phyloP scores from a whole-genome alignment of 2,113 vertebrate genomes.

The Pseudorhombus dupliciocellatus region DNA sequence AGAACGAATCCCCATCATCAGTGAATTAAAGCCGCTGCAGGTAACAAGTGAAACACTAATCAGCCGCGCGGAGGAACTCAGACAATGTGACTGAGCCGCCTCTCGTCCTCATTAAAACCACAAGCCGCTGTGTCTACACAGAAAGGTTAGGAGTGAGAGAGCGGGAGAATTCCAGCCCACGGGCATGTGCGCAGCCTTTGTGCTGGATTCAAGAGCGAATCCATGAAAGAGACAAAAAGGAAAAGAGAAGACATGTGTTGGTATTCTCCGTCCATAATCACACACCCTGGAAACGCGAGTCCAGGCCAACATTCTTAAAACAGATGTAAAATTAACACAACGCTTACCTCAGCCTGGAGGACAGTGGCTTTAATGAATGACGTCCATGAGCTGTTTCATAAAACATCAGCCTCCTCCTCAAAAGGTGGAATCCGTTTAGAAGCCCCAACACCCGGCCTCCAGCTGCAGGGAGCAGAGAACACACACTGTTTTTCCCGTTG shows the following conservation, averaged over 20 bases:
- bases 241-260: background rate
- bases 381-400: background rate
- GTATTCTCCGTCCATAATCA: conserved; percentile 5
- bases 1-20: conserved; percentile 14
- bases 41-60: conserved; percentile 36
- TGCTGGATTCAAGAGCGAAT: conserved; percentile 12
- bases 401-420: background rate
- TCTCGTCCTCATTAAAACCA: conserved; percentile 42
- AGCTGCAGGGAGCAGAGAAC: too few species aligned
- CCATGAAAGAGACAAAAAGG: background rate
- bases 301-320: background rate
- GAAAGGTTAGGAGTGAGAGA: conserved; percentile 11
- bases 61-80: conserved; percentile 6
- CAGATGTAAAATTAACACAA: background rate
- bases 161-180: background rate
- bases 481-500: too few species aligned
- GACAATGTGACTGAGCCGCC: conserved; percentile 20
- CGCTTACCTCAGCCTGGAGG: background rate
- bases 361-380: background rate
- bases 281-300: background rate
- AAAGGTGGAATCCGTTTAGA: background rate
- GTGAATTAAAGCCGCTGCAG: conserved; percentile 32
- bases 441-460: background rate
- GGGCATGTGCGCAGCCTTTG: conserved; percentile 1
- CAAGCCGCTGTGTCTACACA: conserved; percentile 19